Conservation (phyloP, 2,113 vertebrate genomes). For the Polypterus senegalus region DNA sequence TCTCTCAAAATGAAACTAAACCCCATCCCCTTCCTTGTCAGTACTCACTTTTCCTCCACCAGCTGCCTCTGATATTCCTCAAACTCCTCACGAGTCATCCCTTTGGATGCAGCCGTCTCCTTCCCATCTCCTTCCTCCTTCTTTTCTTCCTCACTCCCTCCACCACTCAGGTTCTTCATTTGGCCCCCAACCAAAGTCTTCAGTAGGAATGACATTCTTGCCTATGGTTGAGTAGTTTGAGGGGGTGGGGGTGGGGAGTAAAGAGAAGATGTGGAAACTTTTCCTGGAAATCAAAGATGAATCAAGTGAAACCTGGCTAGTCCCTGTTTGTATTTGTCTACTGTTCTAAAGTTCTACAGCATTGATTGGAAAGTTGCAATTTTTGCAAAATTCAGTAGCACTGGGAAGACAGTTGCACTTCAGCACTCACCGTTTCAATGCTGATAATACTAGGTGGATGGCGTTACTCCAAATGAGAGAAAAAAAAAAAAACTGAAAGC, state of each 20-base stretch:
- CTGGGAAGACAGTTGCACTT: not conserved
- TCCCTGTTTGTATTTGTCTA: not conserved
- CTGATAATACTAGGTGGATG: slow-evolving; percentile 38
- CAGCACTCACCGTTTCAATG: slow-evolving; percentile 21
- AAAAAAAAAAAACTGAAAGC: slow-evolving; percentile 23
- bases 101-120: slow-evolving; percentile 29
- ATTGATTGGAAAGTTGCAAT: not conserved
- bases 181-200: slow-evolving; percentile 27
- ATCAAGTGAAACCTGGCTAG: not conserved
- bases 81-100: slow-evolving; percentile 46
- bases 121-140: slow-evolving; percentile 28
- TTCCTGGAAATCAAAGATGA: not conserved
- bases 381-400: not conserved
- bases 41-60: slow-evolving; percentile 61
- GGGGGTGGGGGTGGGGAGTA: not conserved
- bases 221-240: not conserved
- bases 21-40: not conserved
- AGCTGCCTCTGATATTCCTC: slow-evolving; percentile 56
- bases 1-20: too few species aligned
- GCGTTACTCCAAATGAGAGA: slow-evolving; percentile 20
- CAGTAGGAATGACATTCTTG: slow-evolving; percentile 40
- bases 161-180: slow-evolving; percentile 27
- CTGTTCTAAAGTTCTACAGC: not conserved
- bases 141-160: slow-evolving; percentile 4
- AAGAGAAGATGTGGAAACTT: not conserved